Conservation (phyloP, 1,140 invertebrate genomes). For the Heliconius eleuchia region DNA sequence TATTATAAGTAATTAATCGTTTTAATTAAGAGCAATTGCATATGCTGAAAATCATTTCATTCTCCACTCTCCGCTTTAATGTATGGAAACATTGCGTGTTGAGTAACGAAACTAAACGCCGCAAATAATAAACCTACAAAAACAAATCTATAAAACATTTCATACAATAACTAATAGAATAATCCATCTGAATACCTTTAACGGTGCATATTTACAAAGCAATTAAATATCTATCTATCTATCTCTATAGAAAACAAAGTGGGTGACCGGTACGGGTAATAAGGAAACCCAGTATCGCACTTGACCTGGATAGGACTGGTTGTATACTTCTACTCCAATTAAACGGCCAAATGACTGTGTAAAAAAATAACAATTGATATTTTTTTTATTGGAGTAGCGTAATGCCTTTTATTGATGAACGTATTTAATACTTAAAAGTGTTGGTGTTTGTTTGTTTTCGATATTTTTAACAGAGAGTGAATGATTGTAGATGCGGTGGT, state of each 20-base stretch:
- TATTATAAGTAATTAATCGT: too few relatives aligned
- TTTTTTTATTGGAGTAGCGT: background rate
- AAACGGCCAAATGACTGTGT: slow-evolving; percentile 32
- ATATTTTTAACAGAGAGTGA: too few relatives aligned
- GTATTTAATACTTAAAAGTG: background rate
- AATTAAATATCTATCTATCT: slow-evolving; percentile 9
- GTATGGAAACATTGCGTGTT: too few relatives aligned
- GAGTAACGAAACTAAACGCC: too few relatives aligned
- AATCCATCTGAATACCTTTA: background rate
- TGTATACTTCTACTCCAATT: slow-evolving; percentile 35
- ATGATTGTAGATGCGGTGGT: background rate
- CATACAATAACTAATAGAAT: background rate
- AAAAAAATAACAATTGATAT: background rate
- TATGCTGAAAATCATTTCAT: too few relatives aligned
- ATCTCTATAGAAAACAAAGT: slow-evolving; percentile 9
- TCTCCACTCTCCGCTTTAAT: too few relatives aligned
- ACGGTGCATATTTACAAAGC: background rate
- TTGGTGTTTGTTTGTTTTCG: background rate
- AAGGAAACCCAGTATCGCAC: slow-evolving; percentile 47
- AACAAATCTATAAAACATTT: too few relatives aligned
- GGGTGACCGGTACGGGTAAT: slow-evolving; percentile 28
- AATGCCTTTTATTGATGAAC: background rate
- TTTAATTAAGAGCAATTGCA: too few relatives aligned
- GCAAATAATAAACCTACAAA: too few relatives aligned
- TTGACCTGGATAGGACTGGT: slow-evolving; percentile 47